Evolutionary conservation across 1,140 invertebrate genomes (phyloP), one percentile per base, ranked within the genome.

Genomic region (Oscheius sp.): DNA sequence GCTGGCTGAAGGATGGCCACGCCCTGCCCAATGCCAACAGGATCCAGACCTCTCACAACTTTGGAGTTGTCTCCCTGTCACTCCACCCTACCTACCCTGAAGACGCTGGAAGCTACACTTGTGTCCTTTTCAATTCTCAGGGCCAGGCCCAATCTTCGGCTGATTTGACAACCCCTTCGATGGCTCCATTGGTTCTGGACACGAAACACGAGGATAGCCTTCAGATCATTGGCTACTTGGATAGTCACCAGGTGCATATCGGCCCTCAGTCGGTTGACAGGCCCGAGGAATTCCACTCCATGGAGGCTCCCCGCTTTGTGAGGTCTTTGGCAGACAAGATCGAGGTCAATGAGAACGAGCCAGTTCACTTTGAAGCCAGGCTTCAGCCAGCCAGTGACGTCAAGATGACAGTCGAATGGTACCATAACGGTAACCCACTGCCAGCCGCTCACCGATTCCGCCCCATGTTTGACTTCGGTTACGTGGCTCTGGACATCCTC

Each of bases 391-490:
- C 86, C 66, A 86, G 85, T 55, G 87, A 88, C 77, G 86, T 87
- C 0, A 86, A 83, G 38, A 87, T 88, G 87, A 82, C 81, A 38
- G 91, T 96, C 31, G 85, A 87, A 76, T 88, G 87, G 87, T 86
- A 79, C 36, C 73, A 80, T 66, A 79, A 84, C 59, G 84, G 82
- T 2, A 52, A 46, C 13, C 82, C 84, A 26, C 71, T 84, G 28
- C 52, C 76, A 76, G 64, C 80, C 86, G 89, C 95, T 10, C 93
- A 95, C 84, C 89, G 95, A 77, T 97, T 95, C 84, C 90, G 91
- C 73, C 92, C 93, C 2, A 89, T 91, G 29, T 94, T 94, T 85
- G 94, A 97, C 82, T 96, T 97, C 85, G 94, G 94, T 36, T 96
- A 95, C 84, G 94, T 97, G 35, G 91, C 93, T 58, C 87, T 97